A percentile compares a stretch with the other conserved stretches of the same genome.
These are phyloP conservation scores for Pelobates cultripes DNA, from an alignment of 2,797 vertebrate genomes.

Conservation along the genomic window DNA sequence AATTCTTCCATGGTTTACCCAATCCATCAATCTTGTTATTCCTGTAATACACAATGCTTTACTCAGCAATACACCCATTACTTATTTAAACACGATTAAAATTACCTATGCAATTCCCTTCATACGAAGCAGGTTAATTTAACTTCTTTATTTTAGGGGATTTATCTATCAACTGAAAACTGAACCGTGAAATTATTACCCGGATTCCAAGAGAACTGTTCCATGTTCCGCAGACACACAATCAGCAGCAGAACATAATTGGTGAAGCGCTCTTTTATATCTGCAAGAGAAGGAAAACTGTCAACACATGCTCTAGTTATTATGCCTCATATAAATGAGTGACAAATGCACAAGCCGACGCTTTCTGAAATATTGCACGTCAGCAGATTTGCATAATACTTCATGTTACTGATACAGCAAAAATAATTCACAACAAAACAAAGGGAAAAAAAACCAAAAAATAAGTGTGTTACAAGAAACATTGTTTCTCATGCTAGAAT, in stretches of 20 bases:
- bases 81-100: not conserved
- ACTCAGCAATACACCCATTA: not conserved
- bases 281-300: conserved; percentile 66
- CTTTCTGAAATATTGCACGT: no score
- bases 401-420: no score
- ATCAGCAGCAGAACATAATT: conserved; percentile 92
- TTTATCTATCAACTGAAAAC: not conserved
- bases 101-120: not conserved
- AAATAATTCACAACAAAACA: no score
- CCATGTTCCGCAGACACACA: conserved; percentile 97
- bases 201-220: conserved; percentile 97
- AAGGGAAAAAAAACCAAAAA: no score
- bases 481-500: no score
- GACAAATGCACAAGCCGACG: no score
- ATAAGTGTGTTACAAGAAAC: no score
- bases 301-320: not conserved
- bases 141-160: not conserved
- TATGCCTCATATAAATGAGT: not conserved
- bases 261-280: conserved; percentile 96
- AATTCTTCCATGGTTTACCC: no score
- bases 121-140: not conserved
- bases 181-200: conserved; percentile 69
- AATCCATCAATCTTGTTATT: not conserved
- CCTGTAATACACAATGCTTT: not conserved
- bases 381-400: no score